phyloP scores from a whole-genome alignment of 2,797 vertebrate genomes.

The Tarsius wallacei region DNA sequence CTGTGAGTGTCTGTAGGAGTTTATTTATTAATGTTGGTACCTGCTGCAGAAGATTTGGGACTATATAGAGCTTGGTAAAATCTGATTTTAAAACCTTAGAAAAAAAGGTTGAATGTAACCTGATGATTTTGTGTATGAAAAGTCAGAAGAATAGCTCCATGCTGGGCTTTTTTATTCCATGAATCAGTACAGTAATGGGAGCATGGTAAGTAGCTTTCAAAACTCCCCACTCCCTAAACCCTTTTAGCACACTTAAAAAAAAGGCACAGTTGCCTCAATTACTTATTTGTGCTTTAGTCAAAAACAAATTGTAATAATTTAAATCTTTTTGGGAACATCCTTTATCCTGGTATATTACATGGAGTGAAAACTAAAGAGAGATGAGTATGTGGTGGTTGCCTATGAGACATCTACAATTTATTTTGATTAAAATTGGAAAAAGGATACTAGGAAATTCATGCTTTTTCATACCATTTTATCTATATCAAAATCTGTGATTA shows the following conservation, averaged over 20 bases:
- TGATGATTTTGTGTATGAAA: constrained; percentile 58
- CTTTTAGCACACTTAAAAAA: neutral
- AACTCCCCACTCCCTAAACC: constrained; percentile 68
- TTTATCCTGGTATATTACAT: constrained; percentile 49
- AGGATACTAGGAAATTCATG: neutral
- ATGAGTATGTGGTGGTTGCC: neutral
- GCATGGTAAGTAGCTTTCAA: constrained; percentile 76
- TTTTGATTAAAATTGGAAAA: constrained; percentile 53
- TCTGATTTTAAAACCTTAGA: constrained; percentile 79
- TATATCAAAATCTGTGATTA: constrained; percentile 6
- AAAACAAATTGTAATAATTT: constrained; percentile 40
- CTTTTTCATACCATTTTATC: neutral
- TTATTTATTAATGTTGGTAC: constrained; percentile 64
- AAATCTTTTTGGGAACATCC: neutral
- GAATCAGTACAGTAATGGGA: constrained; percentile 72
- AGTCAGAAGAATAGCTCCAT: constrained; percentile 63
- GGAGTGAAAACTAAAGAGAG: neutral
- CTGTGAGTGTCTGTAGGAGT: constrained; percentile 51
- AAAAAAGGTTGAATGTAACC: constrained; percentile 60
- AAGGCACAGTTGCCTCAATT: constrained; percentile 40
- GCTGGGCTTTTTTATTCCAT: constrained; percentile 63
- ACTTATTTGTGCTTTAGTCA: constrained; percentile 41
- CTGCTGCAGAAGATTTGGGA: constrained; percentile 45
- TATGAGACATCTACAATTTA: neutral
- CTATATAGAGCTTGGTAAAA: constrained; percentile 63